Conservation (phyloP, 2,888 invertebrate species). For the Scaptomyza tumidula region DNA sequence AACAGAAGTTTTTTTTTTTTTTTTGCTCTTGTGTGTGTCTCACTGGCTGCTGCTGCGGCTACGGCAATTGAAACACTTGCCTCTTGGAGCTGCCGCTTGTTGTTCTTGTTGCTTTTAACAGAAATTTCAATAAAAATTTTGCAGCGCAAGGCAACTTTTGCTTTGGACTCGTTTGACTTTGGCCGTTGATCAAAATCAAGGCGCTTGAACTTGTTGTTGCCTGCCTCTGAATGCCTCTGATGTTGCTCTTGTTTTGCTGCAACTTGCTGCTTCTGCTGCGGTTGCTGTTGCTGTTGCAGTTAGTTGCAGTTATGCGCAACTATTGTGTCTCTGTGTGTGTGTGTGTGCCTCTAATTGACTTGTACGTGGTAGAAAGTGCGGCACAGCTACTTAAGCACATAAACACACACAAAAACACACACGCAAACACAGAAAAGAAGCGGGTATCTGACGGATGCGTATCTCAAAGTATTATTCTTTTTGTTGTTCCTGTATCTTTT, state of each 20-base stretch:
- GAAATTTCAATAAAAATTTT: constrained; percentile 80
- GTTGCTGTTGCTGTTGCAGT: constrained; percentile 58
- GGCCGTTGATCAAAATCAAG: constrained; percentile 73
- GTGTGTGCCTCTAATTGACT: constrained; percentile 73
- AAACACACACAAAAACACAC: constrained; percentile 20
- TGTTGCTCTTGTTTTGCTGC: constrained; percentile 66
- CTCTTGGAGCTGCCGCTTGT: constrained; percentile 49
- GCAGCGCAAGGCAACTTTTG: constrained; percentile 72
- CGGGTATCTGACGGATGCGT: constrained; percentile 66
- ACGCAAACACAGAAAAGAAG: constrained; percentile 12
- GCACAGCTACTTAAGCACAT: constrained; percentile 55
- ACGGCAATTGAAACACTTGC: constrained; percentile 77
- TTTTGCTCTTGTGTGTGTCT: constrained; percentile 46
- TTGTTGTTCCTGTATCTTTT: constrained; percentile 56
- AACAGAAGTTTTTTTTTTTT: constrained; percentile 70
- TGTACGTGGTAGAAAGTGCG: constrained; percentile 77
- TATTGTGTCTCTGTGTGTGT: constrained; percentile 46
- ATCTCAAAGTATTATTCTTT: constrained; percentile 32
- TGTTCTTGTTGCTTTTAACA: constrained; percentile 62
- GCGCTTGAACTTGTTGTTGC: constrained; percentile 77
- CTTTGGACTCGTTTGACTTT: constrained; percentile 79
- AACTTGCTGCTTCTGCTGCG: constrained; percentile 20
- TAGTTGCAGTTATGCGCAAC: constrained; percentile 77
- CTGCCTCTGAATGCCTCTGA: constrained; percentile 24
- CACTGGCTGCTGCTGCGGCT: constrained; percentile 38